These are phyloP conservation scores for Myoxocephalus aenaeus DNA, from an alignment of 2,797 vertebrate genomes.

Conservation along the genomic window DNA sequence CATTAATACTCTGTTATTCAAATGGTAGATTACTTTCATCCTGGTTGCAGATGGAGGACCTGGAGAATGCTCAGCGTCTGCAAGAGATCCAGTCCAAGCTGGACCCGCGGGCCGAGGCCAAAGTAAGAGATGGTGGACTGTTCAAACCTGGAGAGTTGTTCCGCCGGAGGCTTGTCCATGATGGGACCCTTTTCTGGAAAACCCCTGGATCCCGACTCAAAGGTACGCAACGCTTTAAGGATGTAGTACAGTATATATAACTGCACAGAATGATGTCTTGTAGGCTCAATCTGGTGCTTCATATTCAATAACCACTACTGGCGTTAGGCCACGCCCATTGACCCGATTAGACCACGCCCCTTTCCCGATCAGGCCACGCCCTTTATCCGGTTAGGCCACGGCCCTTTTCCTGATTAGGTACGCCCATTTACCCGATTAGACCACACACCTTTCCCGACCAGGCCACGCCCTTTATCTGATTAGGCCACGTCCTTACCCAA, in stretches of 20 bases:
- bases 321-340: too few relatives aligned
- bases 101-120: slow-evolving; percentile 85
- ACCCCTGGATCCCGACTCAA: slow-evolving; percentile 87
- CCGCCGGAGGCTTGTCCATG: slow-evolving; percentile 88
- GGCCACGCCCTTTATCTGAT: too few relatives aligned
- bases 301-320: too few relatives aligned
- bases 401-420: too few relatives aligned
- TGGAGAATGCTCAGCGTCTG: slow-evolving; percentile 88
- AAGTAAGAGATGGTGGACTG: slow-evolving; percentile 76
- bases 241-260: not conserved
- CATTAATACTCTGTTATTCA: not conserved
- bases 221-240: slow-evolving; percentile 74
- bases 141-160: slow-evolving; percentile 89
- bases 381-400: too few relatives aligned
- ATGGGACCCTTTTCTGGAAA: slow-evolving; percentile 92
- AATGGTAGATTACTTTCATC: not conserved
- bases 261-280: not conserved
- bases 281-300: not conserved
- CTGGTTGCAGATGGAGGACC: slow-evolving; percentile 82
- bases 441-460: too few relatives aligned
- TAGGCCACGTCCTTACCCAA: too few relatives aligned
- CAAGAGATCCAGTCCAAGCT: slow-evolving; percentile 89
- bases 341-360: too few relatives aligned
- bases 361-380: too few relatives aligned
- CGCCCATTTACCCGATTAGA: too few relatives aligned